A percentile compares a stretch with the other conserved stretches of the same genome.
These are phyloP conservation scores for Sorex maritimensis DNA, from an alignment of 2,797 vertebrate genomes.

Conservation along the genomic window DNA sequence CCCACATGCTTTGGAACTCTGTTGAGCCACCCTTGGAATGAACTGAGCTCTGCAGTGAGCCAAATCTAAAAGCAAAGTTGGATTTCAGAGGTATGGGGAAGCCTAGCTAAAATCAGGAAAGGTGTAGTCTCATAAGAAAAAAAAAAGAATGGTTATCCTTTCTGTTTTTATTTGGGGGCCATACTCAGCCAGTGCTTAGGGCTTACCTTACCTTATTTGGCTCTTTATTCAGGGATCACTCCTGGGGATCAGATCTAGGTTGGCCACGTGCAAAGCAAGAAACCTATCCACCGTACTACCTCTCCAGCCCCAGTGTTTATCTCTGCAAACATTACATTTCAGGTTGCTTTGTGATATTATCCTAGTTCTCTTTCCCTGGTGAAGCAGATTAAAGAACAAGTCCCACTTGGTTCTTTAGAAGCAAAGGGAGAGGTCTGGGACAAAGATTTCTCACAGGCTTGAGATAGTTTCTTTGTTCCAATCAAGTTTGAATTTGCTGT, in stretches of 20 bases:
- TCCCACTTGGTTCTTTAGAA: not conserved
- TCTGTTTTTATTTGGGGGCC: too few relatives aligned
- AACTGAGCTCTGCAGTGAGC: not conserved
- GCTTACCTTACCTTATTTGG: too few relatives aligned
- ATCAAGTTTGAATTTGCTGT: conserved; percentile 38
- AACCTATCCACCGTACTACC: too few relatives aligned
- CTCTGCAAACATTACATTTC: conserved; percentile 44
- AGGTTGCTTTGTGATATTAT: not conserved
- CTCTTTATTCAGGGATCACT: too few relatives aligned
- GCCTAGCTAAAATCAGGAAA: not conserved
- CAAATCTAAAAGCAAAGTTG: not conserved
- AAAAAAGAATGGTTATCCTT: not conserved
- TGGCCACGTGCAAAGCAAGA: too few relatives aligned
- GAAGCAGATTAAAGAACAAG: not conserved
- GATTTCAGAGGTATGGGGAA: not conserved
- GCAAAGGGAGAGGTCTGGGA: not conserved
- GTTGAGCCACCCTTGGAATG: not conserved
- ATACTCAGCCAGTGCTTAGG: too few relatives aligned
- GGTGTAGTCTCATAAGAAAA: too few relatives aligned
- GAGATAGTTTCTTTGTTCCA: conserved; percentile 27
- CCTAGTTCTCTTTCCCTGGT: conserved; percentile 45
- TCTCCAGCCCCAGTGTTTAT: not conserved
- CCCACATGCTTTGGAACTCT: not conserved
- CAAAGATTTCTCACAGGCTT: conserved; percentile 20
- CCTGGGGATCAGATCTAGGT: too few relatives aligned